phyloP scores from a whole-genome alignment of 2,888 invertebrate genomes.

The Zaprionus bogoriensis region DNA sequence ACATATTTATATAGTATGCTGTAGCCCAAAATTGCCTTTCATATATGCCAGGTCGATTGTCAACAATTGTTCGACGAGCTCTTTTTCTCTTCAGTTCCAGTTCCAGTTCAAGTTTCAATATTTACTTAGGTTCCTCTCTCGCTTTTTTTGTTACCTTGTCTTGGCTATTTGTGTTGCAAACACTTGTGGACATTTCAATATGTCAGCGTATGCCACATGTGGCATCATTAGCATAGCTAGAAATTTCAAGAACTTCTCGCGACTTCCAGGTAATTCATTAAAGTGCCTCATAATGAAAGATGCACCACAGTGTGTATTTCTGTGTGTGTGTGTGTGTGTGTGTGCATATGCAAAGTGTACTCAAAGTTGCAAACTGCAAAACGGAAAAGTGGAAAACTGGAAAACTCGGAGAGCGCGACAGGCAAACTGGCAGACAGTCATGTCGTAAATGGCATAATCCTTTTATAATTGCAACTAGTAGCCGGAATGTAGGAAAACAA shows the following conservation, averaged over 20 bases:
- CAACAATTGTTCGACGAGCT: not conserved
- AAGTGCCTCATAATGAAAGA: slow-evolving; percentile 53
- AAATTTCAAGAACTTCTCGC: slow-evolving; percentile 21
- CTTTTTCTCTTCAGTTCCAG: not conserved
- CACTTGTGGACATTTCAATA: slow-evolving; percentile 11
- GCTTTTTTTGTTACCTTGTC: not conserved
- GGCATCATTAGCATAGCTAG: slow-evolving; percentile 15
- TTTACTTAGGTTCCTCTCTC: slow-evolving; percentile 25
- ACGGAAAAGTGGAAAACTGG: not conserved
- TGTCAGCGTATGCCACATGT: slow-evolving; percentile 10
- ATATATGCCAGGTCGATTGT: not conserved
- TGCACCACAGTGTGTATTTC: slow-evolving; percentile 10
- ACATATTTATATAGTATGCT: too few relatives aligned
- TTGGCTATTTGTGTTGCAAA: slow-evolving; percentile 10
- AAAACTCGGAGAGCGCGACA: not conserved
- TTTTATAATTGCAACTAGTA: slow-evolving; percentile 75
- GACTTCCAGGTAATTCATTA: slow-evolving; percentile 74
- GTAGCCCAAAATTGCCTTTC: not conserved
- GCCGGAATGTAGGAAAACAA: slow-evolving; percentile 65
- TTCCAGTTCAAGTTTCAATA: slow-evolving; percentile 4
- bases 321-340: not conserved
- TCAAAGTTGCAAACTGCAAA: not conserved
- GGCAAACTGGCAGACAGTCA: slow-evolving; percentile 5
- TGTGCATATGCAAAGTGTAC: not conserved
- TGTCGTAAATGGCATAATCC: slow-evolving; percentile 63